Conservation (phyloP, 2,113 vertebrate species). For the Eretmochelys imbricata region DNA sequence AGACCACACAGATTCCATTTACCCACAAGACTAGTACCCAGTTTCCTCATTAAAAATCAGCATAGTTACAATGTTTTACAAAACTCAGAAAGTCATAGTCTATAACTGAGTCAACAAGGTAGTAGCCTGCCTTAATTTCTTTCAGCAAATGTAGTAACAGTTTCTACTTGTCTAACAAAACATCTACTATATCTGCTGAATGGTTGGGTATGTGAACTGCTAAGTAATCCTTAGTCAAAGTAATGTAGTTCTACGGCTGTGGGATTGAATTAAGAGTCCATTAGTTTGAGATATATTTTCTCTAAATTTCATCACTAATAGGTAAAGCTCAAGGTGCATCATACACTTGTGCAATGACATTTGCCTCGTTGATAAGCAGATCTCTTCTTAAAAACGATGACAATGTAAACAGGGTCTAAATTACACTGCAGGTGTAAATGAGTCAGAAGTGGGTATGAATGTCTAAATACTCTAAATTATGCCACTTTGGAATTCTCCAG, state of each 20-base stretch:
- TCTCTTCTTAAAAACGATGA: not conserved
- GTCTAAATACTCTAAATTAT: not conserved
- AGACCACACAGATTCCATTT: not conserved
- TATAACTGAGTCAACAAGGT: not conserved
- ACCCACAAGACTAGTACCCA: not conserved
- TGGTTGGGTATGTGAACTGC: not conserved
- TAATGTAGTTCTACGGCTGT: not conserved
- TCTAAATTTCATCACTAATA: not conserved
- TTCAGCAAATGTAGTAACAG: accelerated
- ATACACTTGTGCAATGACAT: not conserved
- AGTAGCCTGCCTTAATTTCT: not conserved
- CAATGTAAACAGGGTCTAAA: not conserved
- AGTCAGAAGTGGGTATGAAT: not conserved
- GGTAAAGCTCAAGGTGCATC: not conserved
- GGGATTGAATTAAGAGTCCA: not conserved
- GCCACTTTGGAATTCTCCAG: not conserved
- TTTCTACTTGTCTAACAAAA: not conserved
- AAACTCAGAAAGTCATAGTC: not conserved
- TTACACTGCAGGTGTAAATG: not conserved
- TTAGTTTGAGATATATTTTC: not conserved
- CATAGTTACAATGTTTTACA: not conserved
- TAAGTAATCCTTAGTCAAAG: not conserved
- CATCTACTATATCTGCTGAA: not conserved
- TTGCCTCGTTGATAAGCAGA: not conserved
- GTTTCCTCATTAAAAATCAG: not conserved